Percentiles rank a stretch among this genome's conserved stretches.
These are phyloP conservation scores for Heliconius sara DNA, from an alignment of 2,888 invertebrate species.

Conservation along the genomic window DNA sequence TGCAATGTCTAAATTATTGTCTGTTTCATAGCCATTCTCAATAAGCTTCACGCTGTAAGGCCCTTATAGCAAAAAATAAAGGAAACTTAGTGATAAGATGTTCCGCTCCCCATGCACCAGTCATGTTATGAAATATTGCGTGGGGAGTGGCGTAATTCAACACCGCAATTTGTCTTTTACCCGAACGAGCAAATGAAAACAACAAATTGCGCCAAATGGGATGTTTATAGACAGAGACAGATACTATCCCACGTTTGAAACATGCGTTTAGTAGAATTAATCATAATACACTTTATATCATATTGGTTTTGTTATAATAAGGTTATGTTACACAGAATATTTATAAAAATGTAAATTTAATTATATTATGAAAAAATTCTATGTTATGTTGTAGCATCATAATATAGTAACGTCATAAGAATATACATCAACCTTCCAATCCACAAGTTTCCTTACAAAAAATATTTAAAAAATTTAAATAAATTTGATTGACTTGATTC, in stretches of 20 bases:
- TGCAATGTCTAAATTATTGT: not conserved
- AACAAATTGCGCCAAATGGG: no score
- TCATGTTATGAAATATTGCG: no score
- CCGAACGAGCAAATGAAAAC: no score
- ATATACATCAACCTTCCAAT: conserved; percentile 14
- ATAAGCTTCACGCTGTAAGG: not conserved
- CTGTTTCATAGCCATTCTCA: not conserved
- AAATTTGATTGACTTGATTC: not conserved
- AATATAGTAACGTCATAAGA: conserved; percentile 4
- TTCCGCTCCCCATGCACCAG: no score
- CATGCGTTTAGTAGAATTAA: no score
- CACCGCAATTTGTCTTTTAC: no score
- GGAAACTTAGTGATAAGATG: no score
- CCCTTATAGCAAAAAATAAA: no score
- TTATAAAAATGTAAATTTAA: conserved; percentile 7
- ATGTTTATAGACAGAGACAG: no score
- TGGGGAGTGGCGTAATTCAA: no score
- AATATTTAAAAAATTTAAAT: not conserved
- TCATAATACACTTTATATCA: no score
- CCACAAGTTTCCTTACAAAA: not conserved
- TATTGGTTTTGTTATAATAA: not conserved
- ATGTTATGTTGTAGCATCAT: not conserved
- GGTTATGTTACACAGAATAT: conserved; percentile 14
- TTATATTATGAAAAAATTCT: not conserved
- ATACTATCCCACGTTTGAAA: no score